Evolutionary conservation across 2,113 vertebrate species (phyloP).

Genomic region (Arvicanthis niloticus): DNA sequence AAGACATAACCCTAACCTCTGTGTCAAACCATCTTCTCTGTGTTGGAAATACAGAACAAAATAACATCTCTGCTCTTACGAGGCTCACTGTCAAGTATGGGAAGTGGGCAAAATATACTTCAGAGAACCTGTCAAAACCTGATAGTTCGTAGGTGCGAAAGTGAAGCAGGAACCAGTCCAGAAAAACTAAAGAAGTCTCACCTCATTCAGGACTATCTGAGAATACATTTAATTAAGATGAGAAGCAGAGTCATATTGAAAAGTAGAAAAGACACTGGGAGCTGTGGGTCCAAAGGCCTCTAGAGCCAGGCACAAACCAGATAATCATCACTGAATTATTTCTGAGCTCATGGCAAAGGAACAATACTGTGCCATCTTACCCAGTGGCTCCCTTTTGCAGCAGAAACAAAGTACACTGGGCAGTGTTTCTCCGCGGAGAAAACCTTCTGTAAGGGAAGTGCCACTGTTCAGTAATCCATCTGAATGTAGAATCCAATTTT

Average conservation of each 20-base stretch:
- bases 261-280: not conserved
- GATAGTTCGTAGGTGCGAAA: not conserved
- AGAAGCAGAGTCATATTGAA: not conserved
- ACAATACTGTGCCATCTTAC: not conserved
- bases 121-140: not conserved
- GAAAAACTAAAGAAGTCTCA: not conserved
- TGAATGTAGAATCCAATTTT: not conserved
- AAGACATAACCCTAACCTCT: not conserved
- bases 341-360: slow-evolving; percentile 6
- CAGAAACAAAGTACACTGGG: not conserved
- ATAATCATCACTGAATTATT: not conserved
- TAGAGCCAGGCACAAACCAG: not conserved
- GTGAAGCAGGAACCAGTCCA: not conserved
- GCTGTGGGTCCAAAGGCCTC: not conserved
- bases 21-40: not conserved
- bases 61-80: not conserved
- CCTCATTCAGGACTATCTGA: not conserved
- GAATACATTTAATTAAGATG: not conserved
- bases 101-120: not conserved
- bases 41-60: not conserved
- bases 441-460: not conserved
- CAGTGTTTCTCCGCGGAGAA: not conserved
- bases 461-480: not conserved
- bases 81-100: not conserved
- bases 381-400: not conserved